phyloP scores from a whole-genome alignment of 2,888 invertebrate genomes.

The Quadroppia sp. region DNA sequence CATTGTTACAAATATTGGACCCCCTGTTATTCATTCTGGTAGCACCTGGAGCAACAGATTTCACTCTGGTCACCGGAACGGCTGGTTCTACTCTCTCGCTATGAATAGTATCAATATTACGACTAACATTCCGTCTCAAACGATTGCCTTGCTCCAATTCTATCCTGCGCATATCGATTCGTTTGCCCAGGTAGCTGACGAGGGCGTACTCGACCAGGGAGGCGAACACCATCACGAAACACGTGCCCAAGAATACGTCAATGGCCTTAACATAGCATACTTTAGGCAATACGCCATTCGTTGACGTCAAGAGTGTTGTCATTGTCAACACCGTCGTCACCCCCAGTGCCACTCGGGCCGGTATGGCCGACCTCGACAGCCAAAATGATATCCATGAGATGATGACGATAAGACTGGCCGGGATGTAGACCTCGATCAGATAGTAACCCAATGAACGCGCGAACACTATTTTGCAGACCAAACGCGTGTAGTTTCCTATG shows the following conservation, averaged over 20 bases:
- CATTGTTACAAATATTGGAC: too few relatives aligned
- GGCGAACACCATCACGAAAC: conserved; percentile 56
- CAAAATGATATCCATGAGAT: conserved; percentile 92
- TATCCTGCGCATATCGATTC: too few relatives aligned
- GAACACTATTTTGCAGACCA: conserved; percentile 94
- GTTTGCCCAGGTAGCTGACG: conserved; percentile 46
- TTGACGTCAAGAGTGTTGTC: conserved; percentile 58
- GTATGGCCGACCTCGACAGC: conserved; percentile 66
- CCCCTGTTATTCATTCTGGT: too few relatives aligned
- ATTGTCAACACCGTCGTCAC: conserved; percentile 51
- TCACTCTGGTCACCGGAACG: too few relatives aligned
- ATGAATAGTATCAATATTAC: too few relatives aligned
- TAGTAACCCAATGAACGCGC: conserved; percentile 98
- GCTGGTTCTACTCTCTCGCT: too few relatives aligned
- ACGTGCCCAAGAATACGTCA: conserved; percentile 56
- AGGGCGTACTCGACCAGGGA: conserved; percentile 53
- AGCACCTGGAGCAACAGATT: too few relatives aligned
- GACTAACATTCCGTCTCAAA: too few relatives aligned
- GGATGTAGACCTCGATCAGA: conserved; percentile 85
- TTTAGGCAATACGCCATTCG: conserved; percentile 44
- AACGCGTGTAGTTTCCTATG: conserved; percentile 84
- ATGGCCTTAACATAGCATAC: conserved; percentile 53
- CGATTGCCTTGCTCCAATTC: too few relatives aligned
- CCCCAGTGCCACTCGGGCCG: conserved; percentile 49
- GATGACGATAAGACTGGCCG: conserved; percentile 88